Evolutionary conservation across 1,140 invertebrate species (phyloP), one percentile per base, ranked within the genome.

Genomic region (Drosophila mojavensis): DNA sequence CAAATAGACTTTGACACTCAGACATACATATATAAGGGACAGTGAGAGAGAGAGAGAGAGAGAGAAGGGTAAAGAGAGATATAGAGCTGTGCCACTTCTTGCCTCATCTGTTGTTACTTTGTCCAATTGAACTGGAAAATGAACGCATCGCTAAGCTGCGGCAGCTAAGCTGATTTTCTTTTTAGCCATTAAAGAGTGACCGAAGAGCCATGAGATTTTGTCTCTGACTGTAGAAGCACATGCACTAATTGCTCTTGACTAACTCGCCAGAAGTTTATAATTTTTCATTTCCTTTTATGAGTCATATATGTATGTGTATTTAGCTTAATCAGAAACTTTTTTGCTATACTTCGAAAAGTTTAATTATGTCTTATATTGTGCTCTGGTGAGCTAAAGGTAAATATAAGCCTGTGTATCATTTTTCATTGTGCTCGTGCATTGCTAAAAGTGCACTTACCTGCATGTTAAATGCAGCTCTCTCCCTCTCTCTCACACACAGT

Each of bases 1-100:
- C 66, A 74, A 74, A 74, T 74, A 74, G 24, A 62, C 71, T 74
- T 56, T 56, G 58, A 74, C 65, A 74, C 51, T 55, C 70, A 60
- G 11, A 17, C 41, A 47, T 54, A 47, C 10, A 30, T 30, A 60
- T 36, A 28, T 39, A 28, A 24, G 17, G 20, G 20, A 24, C 20
- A 24, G 20, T 24, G 51, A 47, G 15, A 41, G 26, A 24, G 11
- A 43, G 1, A 13, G 45, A 50, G 17, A 17, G 10, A 39, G 9
- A 13, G 36, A 39, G 10, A 39, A 9, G 11, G 36, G 6, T 2
- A 39, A 3, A 11, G 36, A 11, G 36, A 39, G 10, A 39, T 39
- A 7, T 0, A 11, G 36, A 26, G 20, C 11, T 54, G 28, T 15
- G 26, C 17, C 28, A 45, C 39, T 50, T 61, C 47, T 68, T 68